Percentiles rank a stretch among this genome's conserved stretches.
Evolutionary conservation across 2,797 vertebrate genomes (phyloP).

Genomic region (Sebastes dallii): DNA sequence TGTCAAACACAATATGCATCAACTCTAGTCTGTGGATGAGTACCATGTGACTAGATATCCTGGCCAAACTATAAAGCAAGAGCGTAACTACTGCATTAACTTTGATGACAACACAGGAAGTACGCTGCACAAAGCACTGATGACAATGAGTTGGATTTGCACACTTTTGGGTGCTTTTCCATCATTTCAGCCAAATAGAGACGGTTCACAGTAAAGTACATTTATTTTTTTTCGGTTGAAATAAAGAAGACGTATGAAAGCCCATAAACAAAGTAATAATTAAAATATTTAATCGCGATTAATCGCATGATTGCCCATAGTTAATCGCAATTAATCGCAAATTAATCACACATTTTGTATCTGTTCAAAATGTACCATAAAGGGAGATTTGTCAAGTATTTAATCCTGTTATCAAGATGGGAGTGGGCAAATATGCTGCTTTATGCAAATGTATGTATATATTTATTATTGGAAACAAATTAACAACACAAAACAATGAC

Average conservation of each 20-base stretch:
- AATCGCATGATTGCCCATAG: too few relatives aligned
- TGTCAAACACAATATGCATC: conserved; percentile 76
- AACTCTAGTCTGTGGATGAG: conserved; percentile 40
- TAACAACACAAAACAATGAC: too few relatives aligned
- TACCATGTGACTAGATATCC: conserved; percentile 43
- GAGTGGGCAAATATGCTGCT: too few relatives aligned
- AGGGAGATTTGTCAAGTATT: too few relatives aligned
- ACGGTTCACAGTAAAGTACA: background rate
- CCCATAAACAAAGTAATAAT: background rate
- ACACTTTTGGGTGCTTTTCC: conserved; percentile 12
- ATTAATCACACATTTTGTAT: too few relatives aligned
- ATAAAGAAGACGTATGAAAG: background rate
- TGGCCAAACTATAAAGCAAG: conserved; percentile 18
- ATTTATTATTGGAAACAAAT: too few relatives aligned
- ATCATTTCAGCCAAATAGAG: background rate
- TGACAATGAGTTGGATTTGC: conserved; percentile 18
- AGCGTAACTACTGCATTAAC: conserved; percentile 14
- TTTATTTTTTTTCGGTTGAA: background rate
- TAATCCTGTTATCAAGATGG: too few relatives aligned
- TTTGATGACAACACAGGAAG: conserved; percentile 39
- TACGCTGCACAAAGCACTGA: conserved; percentile 8
- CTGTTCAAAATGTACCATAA: too few relatives aligned
- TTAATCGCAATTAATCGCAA: too few relatives aligned
- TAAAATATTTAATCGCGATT: too few relatives aligned
- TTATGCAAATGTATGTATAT: too few relatives aligned